Evolutionary conservation across 1,140 invertebrate genomes (phyloP).

Genomic region (Drosophila sechellia): DNA sequence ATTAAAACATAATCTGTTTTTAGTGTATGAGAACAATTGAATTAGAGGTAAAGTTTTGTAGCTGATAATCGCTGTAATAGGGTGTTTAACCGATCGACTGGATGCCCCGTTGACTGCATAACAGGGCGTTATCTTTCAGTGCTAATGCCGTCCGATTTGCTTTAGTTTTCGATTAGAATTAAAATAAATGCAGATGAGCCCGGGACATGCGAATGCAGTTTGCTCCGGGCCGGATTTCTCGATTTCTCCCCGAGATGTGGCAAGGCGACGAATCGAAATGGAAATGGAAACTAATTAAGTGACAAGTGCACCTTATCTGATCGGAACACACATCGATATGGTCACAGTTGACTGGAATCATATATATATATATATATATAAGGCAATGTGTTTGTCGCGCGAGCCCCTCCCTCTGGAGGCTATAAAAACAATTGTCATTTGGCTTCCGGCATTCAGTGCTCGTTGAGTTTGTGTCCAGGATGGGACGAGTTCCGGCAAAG

Average conservation of each 20-base stretch:
- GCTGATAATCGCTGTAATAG: slow-evolving; percentile 2
- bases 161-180: slow-evolving; percentile 7
- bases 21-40: background rate
- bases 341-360: slow-evolving; percentile 40
- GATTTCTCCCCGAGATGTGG: too few relatives aligned
- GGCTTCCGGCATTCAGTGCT: slow-evolving; percentile 64
- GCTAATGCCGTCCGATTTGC: background rate
- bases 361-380: slow-evolving; percentile 4
- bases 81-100: background rate
- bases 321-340: slow-evolving; percentile 64
- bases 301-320: slow-evolving; percentile 78
- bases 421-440: slow-evolving; percentile 58
- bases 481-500: slow-evolving; percentile 10
- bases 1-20: background rate
- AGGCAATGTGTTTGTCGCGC: background rate
- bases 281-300: slow-evolving; percentile 62
- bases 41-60: background rate
- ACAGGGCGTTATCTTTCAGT: background rate
- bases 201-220: slow-evolving; percentile 31
- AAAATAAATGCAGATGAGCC: slow-evolving; percentile 42
- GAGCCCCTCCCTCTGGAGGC: background rate
- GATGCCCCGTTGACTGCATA: background rate
- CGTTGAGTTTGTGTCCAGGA: slow-evolving; percentile 37
- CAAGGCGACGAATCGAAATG: slow-evolving; percentile 22
- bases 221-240: background rate